Evolutionary conservation across 1,140 invertebrate species (phyloP), one percentile per base, ranked within the genome.

Genomic region (Chrysopa pallens): DNA sequence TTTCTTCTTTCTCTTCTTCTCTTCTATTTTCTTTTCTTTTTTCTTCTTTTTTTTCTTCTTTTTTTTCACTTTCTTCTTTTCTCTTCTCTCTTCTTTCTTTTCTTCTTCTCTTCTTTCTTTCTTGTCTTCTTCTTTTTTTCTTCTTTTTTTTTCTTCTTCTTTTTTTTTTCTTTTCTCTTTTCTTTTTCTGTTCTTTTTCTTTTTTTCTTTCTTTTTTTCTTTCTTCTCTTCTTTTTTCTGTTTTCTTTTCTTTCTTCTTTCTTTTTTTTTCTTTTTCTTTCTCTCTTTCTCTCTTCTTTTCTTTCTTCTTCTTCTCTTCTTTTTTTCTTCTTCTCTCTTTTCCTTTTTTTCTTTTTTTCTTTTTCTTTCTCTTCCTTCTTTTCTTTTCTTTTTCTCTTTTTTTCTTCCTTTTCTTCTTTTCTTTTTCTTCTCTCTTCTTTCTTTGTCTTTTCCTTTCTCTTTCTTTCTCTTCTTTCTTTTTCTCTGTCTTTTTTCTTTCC

Each of bases 91-190:
- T 6, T 11, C 29, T 11, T 11, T 31, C 29, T 42, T 38, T 38
- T 37, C 37, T n/a, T 28, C 17, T 29, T 7, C 41, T 42, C 33
- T 39, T 42, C 12, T 39, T 17, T 13, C 38, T n/a, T 29, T 50
- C 31, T 40, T 41, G 42, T 45, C 43, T 49, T 40, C 15, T 38
- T 36, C 38, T 39, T 28, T 43, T 46, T 43, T 14, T 8, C 35
- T 31, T 13, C 33, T 36, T 29, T 8, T 27, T 27, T 27, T 42
- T 33, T 37, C 36, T 46, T 28, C 36, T 37, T 11, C 29, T 13
- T 15, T 36, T 28, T 13, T 38, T 29, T 39, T 35, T 7, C 15
- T 12, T 27, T 14, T 12, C 17, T 31, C 27, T 14, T 17, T 35
- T 17, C 36, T 14, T 12, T 38, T 17, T 38, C 11, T 45, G 29